A percentile compares a stretch with the other conserved stretches of the same genome.
These are phyloP conservation scores for Cotesia vestalis DNA, from an alignment of 1,140 invertebrate species.

Conservation along the genomic window DNA sequence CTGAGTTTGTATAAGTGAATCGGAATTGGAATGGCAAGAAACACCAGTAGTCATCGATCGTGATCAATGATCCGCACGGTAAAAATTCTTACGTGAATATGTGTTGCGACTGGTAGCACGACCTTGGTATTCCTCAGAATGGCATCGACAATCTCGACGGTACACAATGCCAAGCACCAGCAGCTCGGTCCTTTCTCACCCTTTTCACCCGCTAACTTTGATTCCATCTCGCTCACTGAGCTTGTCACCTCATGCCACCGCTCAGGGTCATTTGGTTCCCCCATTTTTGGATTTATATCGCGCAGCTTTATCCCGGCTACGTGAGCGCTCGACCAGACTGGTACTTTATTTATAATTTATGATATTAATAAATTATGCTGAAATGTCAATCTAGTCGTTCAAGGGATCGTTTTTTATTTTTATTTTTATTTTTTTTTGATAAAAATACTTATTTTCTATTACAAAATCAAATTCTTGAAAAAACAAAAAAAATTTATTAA, in stretches of 20 bases:
- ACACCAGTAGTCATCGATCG: slow-evolving; percentile 25
- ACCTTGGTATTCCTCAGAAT: slow-evolving; percentile 68
- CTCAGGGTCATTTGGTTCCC: slow-evolving; percentile 66
- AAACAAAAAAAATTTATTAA: no score
- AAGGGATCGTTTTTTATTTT: no score
- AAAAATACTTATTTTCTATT: no score
- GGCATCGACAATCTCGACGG: slow-evolving; percentile 66
- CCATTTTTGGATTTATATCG: slow-evolving; percentile 68
- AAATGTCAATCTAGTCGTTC: no score
- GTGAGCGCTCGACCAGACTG: slow-evolving; percentile 73
- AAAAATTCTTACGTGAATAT: slow-evolving; percentile 64
- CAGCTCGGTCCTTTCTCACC: slow-evolving; percentile 62
- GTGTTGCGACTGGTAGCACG: slow-evolving; percentile 68
- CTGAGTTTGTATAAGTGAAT: not conserved
- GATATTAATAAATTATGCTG: not conserved
- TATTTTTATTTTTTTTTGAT: no score
- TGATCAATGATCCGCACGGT: slow-evolving; percentile 11
- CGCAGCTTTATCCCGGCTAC: slow-evolving; percentile 70
- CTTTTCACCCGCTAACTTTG: slow-evolving; percentile 66
- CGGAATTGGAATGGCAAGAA: slow-evolving; percentile 19
- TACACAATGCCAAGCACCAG: slow-evolving; percentile 68
- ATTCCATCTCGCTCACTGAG: slow-evolving; percentile 68
- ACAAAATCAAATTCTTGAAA: no score
- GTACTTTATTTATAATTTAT: slow-evolving; percentile 60
- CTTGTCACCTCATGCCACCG: slow-evolving; percentile 69